Percentiles rank a stretch among this genome's conserved stretches.
Conservation (phyloP, 2,797 vertebrate genomes). For the Spinibarbus caldwelli region DNA sequence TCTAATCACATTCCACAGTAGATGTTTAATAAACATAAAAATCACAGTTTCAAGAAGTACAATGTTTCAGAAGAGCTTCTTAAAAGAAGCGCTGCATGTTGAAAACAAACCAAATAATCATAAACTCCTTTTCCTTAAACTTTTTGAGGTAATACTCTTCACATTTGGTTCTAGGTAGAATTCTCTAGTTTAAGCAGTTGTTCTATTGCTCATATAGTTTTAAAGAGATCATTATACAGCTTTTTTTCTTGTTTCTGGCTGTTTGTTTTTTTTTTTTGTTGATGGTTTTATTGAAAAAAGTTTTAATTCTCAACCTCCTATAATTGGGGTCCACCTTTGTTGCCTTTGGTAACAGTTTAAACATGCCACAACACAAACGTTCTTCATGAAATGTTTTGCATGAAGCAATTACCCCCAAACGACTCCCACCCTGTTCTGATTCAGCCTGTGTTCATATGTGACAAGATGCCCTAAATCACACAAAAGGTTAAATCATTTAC, state of each 20-base stretch:
- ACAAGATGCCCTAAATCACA: constrained; percentile 5
- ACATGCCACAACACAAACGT: not conserved
- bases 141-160: too few species aligned
- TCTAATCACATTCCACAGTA: too few species aligned
- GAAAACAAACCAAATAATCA: too few species aligned
- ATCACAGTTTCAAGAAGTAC: too few species aligned
- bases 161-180: too few species aligned
- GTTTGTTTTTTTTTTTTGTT: constrained; percentile 5
- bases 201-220: not conserved
- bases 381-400: constrained; percentile 1
- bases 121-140: too few species aligned
- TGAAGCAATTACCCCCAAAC: constrained; percentile 16
- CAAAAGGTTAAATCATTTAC: constrained; percentile 13
- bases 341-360: constrained; percentile 21
- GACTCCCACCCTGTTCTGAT: not conserved
- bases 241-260: too few species aligned
- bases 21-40: too few species aligned
- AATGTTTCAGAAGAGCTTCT: too few species aligned
- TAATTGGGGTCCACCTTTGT: not conserved
- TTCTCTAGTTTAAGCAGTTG: not conserved
- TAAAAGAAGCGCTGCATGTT: too few species aligned
- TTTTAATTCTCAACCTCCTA: not conserved
- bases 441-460: constrained; percentile 5
- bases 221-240: not conserved
- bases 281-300: not conserved